Evolutionary conservation across 2,888 invertebrate genomes (phyloP).

Genomic region (Euplagia quadripunctaria): DNA sequence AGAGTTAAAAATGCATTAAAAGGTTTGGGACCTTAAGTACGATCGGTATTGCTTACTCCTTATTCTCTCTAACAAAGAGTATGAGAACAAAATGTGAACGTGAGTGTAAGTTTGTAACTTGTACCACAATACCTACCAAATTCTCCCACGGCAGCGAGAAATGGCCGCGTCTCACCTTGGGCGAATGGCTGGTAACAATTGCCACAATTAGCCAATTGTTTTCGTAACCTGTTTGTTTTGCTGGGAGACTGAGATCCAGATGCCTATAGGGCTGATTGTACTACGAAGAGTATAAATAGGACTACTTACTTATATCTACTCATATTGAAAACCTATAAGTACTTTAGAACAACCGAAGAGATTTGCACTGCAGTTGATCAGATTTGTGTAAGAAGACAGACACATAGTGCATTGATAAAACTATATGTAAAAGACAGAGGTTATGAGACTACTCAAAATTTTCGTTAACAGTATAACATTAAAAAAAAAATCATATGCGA

Average conservation of each 20-base stretch:
- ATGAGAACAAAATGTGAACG: not conserved
- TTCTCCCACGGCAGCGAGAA: conserved; percentile 67
- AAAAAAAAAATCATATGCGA: not conserved
- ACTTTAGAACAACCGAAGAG: not conserved
- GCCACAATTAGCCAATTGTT: conserved; percentile 68
- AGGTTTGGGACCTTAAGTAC: too few species aligned
- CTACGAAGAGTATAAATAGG: not conserved
- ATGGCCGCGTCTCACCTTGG: conserved; percentile 61
- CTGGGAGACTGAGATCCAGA: conserved; percentile 42
- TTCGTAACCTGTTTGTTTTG: conserved; percentile 62
- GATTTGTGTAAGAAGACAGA: too few species aligned
- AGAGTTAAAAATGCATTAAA: too few species aligned
- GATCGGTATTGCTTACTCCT: too few species aligned
- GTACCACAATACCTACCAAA: conserved; percentile 37
- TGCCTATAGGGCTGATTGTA: conserved; percentile 37
- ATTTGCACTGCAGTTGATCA: not conserved
- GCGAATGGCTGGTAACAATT: conserved; percentile 60
- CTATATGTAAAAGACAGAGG: too few species aligned
- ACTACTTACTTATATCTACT: too few species aligned
- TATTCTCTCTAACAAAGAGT: too few species aligned
- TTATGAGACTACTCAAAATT: too few species aligned
- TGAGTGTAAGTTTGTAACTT: not conserved
- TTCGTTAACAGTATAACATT: not conserved
- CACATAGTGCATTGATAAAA: too few species aligned
- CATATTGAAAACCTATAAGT: not conserved